Base-by-base conservation (phyloP, 2,113 vertebrate species). In the Carassius gibelio region DNA sequence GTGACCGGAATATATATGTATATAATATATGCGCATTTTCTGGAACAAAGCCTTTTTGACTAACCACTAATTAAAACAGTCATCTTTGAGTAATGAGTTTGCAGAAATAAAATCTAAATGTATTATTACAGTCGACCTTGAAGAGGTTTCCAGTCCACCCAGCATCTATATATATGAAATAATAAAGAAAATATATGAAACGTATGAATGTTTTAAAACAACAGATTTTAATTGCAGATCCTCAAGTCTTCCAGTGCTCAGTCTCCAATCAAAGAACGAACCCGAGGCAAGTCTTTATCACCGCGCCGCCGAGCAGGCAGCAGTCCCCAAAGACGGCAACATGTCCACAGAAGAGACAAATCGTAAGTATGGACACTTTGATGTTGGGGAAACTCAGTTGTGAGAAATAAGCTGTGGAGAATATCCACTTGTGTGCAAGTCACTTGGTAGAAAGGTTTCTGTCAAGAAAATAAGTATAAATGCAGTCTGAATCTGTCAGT, bases 241-340 rank as follows among this genome's bases (percentile, higher is more conserved):
- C 93, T 99, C 81, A 99, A 99, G 87, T 97, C 96, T 3, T 97
- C 96, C 87, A 97, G 96, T 88, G 96, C 95, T 87, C 97, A 97
- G 91, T 99, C 98, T 74, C 97, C 96, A 0, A 95, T 95, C 88
- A 97, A 97, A 87, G 97, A 98, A 90, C 93, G 97, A 77, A 93
- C 94, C 52, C 93, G 98, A 75, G 97, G 97, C 3, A 99, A 99
- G 84, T 98, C 98, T 1, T 88, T 99, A 89, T 99, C 98, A 3
- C 97, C 97, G 2, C 94, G 94, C 5, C 94, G 97, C 74, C 94
- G 95, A 17, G 96, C 95, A 82, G 92, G 90, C 80, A 38, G 14
- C 5, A 98, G 97, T 82, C 96, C 97, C n/a, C 96, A 95, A 64
- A 94, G 95, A 83, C 94, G 96, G 4, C 82, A 87, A 17, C 81